These are phyloP conservation scores for Caerostris darwini DNA, from an alignment of 1,140 invertebrate species.

Conservation along the genomic window DNA sequence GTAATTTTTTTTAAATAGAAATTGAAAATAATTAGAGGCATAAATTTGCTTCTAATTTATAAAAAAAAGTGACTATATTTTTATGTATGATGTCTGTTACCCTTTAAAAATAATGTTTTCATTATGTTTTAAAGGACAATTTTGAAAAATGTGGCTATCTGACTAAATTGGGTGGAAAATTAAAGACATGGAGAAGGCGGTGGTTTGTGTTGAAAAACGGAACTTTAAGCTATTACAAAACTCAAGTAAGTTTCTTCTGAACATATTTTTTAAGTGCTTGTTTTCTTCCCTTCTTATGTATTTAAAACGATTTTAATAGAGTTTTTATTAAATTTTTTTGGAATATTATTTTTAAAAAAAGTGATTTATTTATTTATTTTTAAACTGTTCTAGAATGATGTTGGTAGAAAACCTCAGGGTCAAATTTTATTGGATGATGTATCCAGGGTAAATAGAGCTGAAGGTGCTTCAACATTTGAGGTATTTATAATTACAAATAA, in stretches of 20 bases:
- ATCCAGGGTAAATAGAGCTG: conserved; percentile 93
- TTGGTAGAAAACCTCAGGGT: conserved; percentile 91
- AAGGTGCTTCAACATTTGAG: conserved; percentile 94
- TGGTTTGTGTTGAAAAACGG: conserved; percentile 98
- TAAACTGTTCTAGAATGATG: conserved; percentile 82
- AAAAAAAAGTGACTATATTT: too few relatives aligned
- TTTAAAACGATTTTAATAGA: background rate
- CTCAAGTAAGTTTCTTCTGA: conserved; percentile 82
- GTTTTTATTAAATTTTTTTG: background rate
- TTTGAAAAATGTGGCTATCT: conserved; percentile 90
- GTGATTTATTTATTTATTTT: background rate
- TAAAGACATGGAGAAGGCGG: conserved; percentile 96
- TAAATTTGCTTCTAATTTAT: too few relatives aligned
- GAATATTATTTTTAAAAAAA: background rate
- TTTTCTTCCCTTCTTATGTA: background rate
- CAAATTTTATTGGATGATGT: conserved; percentile 95
- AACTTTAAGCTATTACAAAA: conserved; percentile 95
- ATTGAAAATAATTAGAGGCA: too few relatives aligned
- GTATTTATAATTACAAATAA: conserved; percentile 50
- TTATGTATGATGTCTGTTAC: too few relatives aligned
- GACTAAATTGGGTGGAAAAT: conserved; percentile 95
- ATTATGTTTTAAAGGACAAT: conserved; percentile 66
- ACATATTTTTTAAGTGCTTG: background rate
- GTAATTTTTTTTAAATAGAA: too few relatives aligned
- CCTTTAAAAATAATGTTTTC: too few relatives aligned